Evolutionary conservation across 2,797 vertebrate species (phyloP).

Genomic region (Leptoclinus maculatus): DNA sequence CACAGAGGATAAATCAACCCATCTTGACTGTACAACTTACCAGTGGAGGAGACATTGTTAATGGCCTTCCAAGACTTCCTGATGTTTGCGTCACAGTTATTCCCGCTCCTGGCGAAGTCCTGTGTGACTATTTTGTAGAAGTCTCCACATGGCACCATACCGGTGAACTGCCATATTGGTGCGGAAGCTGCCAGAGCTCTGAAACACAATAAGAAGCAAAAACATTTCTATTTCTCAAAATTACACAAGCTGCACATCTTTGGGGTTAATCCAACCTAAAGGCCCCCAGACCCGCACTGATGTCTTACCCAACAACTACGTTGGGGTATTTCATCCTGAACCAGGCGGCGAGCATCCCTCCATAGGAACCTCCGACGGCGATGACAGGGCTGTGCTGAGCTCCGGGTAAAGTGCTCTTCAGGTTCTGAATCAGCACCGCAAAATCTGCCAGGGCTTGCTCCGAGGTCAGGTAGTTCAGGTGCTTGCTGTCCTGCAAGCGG

Average conservation of each 20-base stretch:
- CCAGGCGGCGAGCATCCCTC: conserved; percentile 97
- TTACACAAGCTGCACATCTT: conserved; percentile 17
- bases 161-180: conserved; percentile 95
- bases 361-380: conserved; percentile 94
- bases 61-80: conserved; percentile 91
- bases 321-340: conserved; percentile 98
- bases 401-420: conserved; percentile 84
- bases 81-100: conserved; percentile 89
- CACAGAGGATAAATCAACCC: conserved; percentile 5
- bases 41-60: conserved; percentile 84
- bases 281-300: background rate
- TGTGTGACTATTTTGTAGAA: conserved; percentile 91
- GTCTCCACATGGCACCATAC: conserved; percentile 89
- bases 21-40: conserved; percentile 71
- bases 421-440: conserved; percentile 87
- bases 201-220: conserved; percentile 45
- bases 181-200: conserved; percentile 96
- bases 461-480: conserved; percentile 94
- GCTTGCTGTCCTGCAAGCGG: conserved; percentile 88
- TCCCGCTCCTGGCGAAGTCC: conserved; percentile 88
- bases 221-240: background rate
- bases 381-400: conserved; percentile 90
- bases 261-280: background rate
- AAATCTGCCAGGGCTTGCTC: conserved; percentile 97
- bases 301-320: conserved; percentile 89